These are phyloP conservation scores for Drosophila koepferae DNA, from an alignment of 2,888 invertebrate genomes.

Conservation along the genomic window DNA sequence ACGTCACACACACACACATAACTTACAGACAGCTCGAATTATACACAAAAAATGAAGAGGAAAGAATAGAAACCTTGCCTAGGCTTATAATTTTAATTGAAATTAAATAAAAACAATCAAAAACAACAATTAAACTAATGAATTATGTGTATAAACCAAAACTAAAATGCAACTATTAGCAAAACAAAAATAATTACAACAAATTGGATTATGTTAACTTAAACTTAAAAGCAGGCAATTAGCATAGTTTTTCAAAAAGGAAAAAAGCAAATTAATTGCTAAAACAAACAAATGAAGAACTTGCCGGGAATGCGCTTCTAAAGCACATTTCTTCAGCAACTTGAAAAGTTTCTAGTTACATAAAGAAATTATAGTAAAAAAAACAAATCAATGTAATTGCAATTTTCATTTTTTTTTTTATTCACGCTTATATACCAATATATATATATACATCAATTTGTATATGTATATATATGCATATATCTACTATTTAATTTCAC, in stretches of 20 bases:
- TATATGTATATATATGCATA: conserved; percentile 8
- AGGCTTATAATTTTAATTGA: conserved; percentile 73
- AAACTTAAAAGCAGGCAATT: conserved; percentile 62
- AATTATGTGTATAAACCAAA: conserved; percentile 63
- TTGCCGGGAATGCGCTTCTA: conserved; percentile 57
- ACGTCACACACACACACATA: conserved; percentile 27
- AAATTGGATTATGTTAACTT: conserved; percentile 61
- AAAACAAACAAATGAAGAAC: conserved; percentile 17
- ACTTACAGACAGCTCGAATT: conserved; percentile 59
- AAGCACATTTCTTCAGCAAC: conserved; percentile 56
- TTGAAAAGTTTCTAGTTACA: conserved; percentile 66
- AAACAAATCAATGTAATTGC: conserved; percentile 65
- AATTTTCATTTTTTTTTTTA: conserved; percentile 21
- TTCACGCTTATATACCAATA: conserved; percentile 17
- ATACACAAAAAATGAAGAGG: conserved; percentile 66
- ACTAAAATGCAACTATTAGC: conserved; percentile 52
- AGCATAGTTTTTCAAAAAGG: conserved; percentile 54
- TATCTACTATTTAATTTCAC: conserved; percentile 27
- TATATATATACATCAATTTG: neutral
- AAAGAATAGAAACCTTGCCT: conserved; percentile 46
- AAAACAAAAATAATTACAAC: conserved; percentile 27
- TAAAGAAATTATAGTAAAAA: conserved; percentile 38
- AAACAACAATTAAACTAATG: conserved; percentile 58
- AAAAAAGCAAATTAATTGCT: conserved; percentile 4
- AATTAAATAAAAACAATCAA: conserved; percentile 52